Evolutionary conservation across 1,140 invertebrate genomes (phyloP).

Genomic region (Drepana arcuata): DNA sequence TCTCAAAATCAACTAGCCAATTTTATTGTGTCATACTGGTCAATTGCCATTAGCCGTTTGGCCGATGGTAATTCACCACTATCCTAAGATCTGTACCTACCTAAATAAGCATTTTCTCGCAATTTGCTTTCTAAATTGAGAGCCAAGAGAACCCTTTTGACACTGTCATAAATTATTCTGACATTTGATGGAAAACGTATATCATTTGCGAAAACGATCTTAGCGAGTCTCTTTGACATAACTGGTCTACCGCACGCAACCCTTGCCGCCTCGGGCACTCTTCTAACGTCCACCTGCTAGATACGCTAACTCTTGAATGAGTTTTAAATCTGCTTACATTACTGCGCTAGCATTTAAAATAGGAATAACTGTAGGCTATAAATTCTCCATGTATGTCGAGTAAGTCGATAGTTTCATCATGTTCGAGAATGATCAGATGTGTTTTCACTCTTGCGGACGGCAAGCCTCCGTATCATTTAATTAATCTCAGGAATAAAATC

Average conservation of each 20-base stretch:
- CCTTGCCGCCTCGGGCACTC: conserved; percentile 39
- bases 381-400: conserved; percentile 14
- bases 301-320: conserved; percentile 15
- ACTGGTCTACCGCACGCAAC: conserved; percentile 59
- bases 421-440: conserved; percentile 38
- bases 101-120: too few species aligned
- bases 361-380: not conserved
- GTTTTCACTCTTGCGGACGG: conserved; percentile 56
- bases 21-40: too few species aligned
- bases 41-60: too few species aligned
- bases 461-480: conserved; percentile 58
- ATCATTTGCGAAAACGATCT: conserved; percentile 54
- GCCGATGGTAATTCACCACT: too few species aligned
- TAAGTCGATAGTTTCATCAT: conserved; percentile 18
- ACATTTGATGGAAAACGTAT: conserved; percentile 40
- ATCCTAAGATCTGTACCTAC: too few species aligned
- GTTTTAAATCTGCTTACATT: conserved; percentile 18
- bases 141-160: conserved; percentile 20
- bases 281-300: conserved; percentile 51
- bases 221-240: conserved; percentile 43
- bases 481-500: conserved; percentile 68
- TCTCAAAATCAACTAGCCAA: too few species aligned
- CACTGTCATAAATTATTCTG: conserved; percentile 19
- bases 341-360: conserved; percentile 7
- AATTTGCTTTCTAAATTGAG: too few species aligned